Evolutionary conservation across 1,140 invertebrate genomes (phyloP).

Genomic region (Drosophila azteca): DNA sequence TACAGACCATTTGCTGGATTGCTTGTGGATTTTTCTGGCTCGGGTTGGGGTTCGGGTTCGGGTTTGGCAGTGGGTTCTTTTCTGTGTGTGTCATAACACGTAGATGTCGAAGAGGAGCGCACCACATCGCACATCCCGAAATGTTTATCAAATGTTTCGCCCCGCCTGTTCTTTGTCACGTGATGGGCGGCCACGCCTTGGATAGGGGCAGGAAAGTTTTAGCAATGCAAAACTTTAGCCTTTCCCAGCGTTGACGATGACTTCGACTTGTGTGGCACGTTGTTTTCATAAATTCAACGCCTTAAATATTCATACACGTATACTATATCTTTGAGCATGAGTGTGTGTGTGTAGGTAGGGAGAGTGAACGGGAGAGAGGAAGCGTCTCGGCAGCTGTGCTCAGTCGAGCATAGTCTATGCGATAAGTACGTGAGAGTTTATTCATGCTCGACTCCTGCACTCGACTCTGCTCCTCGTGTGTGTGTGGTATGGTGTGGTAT

Average conservation of each 20-base stretch:
- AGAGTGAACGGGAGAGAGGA: slow-evolving; percentile 14
- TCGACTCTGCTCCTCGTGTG: too few relatives aligned
- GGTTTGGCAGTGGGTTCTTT: not conserved
- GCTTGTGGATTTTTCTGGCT: slow-evolving; percentile 43
- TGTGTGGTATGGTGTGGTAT: too few relatives aligned
- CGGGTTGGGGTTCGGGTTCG: not conserved
- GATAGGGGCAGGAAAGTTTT: slow-evolving; percentile 46
- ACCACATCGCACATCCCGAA: slow-evolving; percentile 42
- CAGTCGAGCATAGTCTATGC: slow-evolving; percentile 79
- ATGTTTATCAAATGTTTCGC: slow-evolving; percentile 80
- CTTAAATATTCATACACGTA: slow-evolving; percentile 76
- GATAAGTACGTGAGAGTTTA: slow-evolving; percentile 80
- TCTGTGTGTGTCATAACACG: slow-evolving; percentile 61
- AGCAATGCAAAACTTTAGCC: slow-evolving; percentile 67
- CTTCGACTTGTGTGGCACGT: slow-evolving; percentile 64
- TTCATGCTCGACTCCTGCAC: slow-evolving; percentile 64
- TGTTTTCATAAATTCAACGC: slow-evolving; percentile 79
- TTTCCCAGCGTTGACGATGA: slow-evolving; percentile 37
- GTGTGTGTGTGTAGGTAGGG: slow-evolving; percentile 6
- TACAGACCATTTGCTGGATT: slow-evolving; percentile 69
- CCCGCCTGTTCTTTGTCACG: slow-evolving; percentile 69
- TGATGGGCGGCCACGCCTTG: slow-evolving; percentile 26
- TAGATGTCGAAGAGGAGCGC: slow-evolving; percentile 30
- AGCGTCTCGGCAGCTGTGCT: slow-evolving; percentile 67
- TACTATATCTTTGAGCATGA: not conserved